phyloP scores from a whole-genome alignment of 1,140 invertebrate species.

The Orussus abietinus region DNA sequence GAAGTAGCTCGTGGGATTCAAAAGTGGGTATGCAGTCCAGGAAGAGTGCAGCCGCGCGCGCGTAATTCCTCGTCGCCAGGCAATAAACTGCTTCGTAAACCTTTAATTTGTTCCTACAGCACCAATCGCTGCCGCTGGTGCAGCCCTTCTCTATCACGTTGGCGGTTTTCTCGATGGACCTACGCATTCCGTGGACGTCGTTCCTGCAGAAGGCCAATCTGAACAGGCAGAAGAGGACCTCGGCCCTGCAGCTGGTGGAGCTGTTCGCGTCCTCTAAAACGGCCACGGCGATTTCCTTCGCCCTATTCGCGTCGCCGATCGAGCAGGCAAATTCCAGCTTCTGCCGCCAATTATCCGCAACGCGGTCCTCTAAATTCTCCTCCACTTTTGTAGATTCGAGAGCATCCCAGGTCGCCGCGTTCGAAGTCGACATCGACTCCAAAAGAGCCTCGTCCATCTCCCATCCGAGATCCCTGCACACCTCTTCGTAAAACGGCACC shows the following conservation, averaged over 20 bases:
- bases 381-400: slow-evolving; percentile 9
- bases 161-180: slow-evolving; percentile 69
- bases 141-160: slow-evolving; percentile 29
- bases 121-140: slow-evolving; percentile 73
- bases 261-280: slow-evolving; percentile 79
- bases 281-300: slow-evolving; percentile 59
- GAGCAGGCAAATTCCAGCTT: slow-evolving; percentile 70
- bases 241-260: slow-evolving; percentile 74
- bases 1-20: slow-evolving; percentile 76
- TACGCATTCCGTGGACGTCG: slow-evolving; percentile 67
- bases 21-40: slow-evolving; percentile 79
- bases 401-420: slow-evolving; percentile 67
- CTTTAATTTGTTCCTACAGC: slow-evolving; percentile 72
- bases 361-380: slow-evolving; percentile 1
- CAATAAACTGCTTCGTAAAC: slow-evolving; percentile 68
- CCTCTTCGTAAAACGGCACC: slow-evolving; percentile 70
- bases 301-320: slow-evolving; percentile 66
- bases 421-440: slow-evolving; percentile 60
- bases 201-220: slow-evolving; percentile 74
- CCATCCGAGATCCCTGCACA: slow-evolving; percentile 54
- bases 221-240: slow-evolving; percentile 81
- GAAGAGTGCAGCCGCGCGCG: slow-evolving; percentile 66
- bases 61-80: slow-evolving; percentile 72
- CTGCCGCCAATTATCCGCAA: slow-evolving; percentile 17
- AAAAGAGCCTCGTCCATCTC: slow-evolving; percentile 55